Evolutionary conservation across 2,797 vertebrate species (phyloP).

Genomic region (Diglossa cyanea): DNA sequence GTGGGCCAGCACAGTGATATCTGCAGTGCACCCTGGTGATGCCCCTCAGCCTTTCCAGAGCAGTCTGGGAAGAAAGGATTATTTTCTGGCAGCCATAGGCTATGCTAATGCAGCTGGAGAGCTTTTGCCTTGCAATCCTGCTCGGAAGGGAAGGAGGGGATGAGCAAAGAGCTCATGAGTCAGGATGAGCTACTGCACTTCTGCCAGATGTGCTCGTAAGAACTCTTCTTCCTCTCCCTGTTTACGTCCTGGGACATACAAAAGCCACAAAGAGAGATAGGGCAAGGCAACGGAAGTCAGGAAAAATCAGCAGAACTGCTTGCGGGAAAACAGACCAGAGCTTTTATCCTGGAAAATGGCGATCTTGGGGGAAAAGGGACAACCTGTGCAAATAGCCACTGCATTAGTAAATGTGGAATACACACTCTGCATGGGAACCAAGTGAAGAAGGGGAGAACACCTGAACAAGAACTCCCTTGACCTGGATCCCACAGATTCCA

Average conservation of each 20-base stretch:
- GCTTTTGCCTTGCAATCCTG: neutral
- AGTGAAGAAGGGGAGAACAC: neutral
- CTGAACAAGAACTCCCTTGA: neutral
- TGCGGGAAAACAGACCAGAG: neutral
- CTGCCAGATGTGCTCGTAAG: fast-evolving
- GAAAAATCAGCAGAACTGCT: neutral
- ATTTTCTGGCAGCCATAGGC: neutral
- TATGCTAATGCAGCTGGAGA: neutral
- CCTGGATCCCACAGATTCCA: neutral
- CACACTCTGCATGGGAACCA: neutral
- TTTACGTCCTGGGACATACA: neutral
- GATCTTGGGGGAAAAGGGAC: neutral
- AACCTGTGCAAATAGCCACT: neutral
- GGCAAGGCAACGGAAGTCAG: neutral
- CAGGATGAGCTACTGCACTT: neutral
- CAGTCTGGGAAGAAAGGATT: neutral
- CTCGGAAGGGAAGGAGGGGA: neutral
- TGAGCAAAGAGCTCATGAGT: neutral
- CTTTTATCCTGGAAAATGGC: neutral
- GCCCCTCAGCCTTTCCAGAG: neutral
- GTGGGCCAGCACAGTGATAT: neutral
- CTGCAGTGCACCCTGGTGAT: neutral
- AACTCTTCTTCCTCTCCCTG: neutral
- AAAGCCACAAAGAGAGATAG: neutral
- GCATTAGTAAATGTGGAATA: neutral